Conservation (phyloP, 1,140 invertebrate genomes). For the Eueides isabella region DNA sequence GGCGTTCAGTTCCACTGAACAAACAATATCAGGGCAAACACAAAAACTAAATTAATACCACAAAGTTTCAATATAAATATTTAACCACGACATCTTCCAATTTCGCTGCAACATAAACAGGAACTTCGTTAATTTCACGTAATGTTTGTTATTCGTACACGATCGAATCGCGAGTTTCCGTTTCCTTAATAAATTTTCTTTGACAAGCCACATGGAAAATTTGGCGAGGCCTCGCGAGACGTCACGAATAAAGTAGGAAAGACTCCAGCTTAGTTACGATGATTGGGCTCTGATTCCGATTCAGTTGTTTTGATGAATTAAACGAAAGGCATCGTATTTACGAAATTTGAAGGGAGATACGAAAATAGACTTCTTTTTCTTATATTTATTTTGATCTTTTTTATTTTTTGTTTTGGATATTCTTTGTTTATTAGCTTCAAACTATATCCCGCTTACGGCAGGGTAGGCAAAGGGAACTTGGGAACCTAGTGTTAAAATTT, state of each 20-base stretch:
- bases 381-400: neutral
- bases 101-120: constrained; percentile 12
- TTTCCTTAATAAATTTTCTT: constrained; percentile 36
- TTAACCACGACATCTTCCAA: neutral
- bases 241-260: constrained; percentile 27
- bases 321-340: neutral
- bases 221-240: constrained; percentile 29
- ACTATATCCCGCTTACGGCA: too few species aligned
- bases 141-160: constrained; percentile 25
- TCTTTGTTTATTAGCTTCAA: too few species aligned
- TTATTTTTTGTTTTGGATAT: too few species aligned
- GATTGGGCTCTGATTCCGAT: constrained; percentile 38
- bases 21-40: neutral
- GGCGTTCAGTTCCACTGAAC: too few species aligned
- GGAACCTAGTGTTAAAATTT: too few species aligned
- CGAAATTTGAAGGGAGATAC: neutral
- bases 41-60: neutral
- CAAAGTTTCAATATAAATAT: neutral
- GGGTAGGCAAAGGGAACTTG: too few species aligned
- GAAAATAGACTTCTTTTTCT: neutral
- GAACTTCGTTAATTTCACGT: constrained; percentile 16
- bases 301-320: constrained; percentile 29
- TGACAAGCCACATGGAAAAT: constrained; percentile 46
- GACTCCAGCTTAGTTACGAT: constrained; percentile 36
- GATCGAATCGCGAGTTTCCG: constrained; percentile 17